A percentile compares a stretch with the other conserved stretches of the same genome.
phyloP scores from a whole-genome alignment of 35 echinoderm and acorn worm genomes.

The Holothuria glaberrima region DNA sequence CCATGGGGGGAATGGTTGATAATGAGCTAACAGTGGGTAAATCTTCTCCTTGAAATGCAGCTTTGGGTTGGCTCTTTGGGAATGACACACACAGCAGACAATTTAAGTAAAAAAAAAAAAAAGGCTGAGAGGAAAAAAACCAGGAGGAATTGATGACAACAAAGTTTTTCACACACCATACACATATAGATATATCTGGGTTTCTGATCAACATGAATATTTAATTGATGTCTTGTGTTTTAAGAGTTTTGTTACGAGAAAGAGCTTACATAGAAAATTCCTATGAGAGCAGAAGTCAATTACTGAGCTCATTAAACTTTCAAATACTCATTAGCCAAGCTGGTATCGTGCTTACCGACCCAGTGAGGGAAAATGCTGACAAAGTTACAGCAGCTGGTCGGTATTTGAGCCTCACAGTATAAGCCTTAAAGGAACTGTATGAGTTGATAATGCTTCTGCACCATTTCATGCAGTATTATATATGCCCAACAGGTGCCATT shows the following conservation, averaged over 20 bases:
- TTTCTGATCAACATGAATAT: conserved; percentile 51
- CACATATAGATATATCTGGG: conserved; percentile 25
- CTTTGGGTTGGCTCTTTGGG: too few relatives aligned
- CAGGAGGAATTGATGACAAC: background rate
- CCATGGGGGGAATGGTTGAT: too few relatives aligned
- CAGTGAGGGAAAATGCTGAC: conserved; percentile 7
- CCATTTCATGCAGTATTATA: too few relatives aligned
- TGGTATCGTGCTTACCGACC: conserved; percentile 38
- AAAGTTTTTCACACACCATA: conserved; percentile 54
- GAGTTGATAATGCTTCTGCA: too few relatives aligned
- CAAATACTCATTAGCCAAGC: conserved; percentile 55
- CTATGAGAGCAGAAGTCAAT: conserved; percentile 45
- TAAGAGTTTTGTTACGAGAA: conserved; percentile 1
- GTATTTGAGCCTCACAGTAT: too few relatives aligned
- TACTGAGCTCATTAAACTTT: conserved; percentile 52
- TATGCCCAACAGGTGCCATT: too few relatives aligned
- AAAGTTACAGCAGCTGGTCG: conserved; percentile 6
- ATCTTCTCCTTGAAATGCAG: too few relatives aligned
- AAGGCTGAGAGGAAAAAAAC: too few relatives aligned
- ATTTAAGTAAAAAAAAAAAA: too few relatives aligned
- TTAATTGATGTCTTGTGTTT: conserved; percentile 23
- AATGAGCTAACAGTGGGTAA: too few relatives aligned
- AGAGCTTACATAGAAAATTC: conserved; percentile 28
- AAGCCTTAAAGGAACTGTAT: too few relatives aligned
- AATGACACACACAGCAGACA: too few relatives aligned